These are phyloP conservation scores for Epizoanthus stellaris DNA, from an alignment of 92 coral and sea anemone genomes.

Conservation along the genomic window DNA sequence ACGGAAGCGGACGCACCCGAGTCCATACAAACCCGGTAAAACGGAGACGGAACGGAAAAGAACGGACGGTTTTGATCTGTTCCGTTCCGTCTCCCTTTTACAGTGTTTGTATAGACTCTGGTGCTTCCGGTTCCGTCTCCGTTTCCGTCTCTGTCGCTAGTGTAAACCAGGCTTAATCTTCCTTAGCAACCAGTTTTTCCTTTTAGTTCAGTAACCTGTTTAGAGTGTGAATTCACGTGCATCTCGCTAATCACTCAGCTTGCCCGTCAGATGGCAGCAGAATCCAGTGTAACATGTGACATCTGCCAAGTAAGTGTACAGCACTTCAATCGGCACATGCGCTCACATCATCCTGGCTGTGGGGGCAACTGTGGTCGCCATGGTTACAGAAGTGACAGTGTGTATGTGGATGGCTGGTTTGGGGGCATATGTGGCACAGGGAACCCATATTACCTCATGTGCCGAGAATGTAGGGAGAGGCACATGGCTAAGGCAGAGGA, in stretches of 20 bases:
- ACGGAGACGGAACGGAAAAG: no score
- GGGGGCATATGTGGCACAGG: slow-evolving; percentile 97
- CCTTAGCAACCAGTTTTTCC: no score
- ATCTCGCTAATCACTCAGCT: slow-evolving; percentile 49
- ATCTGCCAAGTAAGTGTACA: slow-evolving; percentile 76
- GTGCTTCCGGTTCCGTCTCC: no score
- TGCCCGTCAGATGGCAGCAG: slow-evolving; percentile 64
- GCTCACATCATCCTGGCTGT: slow-evolving; percentile 88
- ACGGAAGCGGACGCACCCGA: no score
- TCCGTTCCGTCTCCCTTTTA: no score
- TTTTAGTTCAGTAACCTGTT: no score
- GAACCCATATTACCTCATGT: slow-evolving; percentile 77
- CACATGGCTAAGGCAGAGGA: slow-evolving; percentile 86
- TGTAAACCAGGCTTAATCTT: no score
- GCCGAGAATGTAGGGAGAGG: slow-evolving; percentile 84
- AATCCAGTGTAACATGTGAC: slow-evolving; percentile 69
- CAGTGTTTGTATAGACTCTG: no score
- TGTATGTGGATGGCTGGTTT: slow-evolving; percentile 91
- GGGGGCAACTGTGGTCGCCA: slow-evolving; percentile 95
- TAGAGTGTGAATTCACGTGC: not conserved
- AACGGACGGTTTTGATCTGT: no score
- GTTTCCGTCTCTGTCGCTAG: no score
- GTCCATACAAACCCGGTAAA: no score
- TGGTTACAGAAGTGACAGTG: slow-evolving; percentile 92
- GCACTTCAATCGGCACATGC: slow-evolving; percentile 87